phyloP scores from a whole-genome alignment of 2,888 invertebrate genomes.

The Dicranocentrus wangi region DNA sequence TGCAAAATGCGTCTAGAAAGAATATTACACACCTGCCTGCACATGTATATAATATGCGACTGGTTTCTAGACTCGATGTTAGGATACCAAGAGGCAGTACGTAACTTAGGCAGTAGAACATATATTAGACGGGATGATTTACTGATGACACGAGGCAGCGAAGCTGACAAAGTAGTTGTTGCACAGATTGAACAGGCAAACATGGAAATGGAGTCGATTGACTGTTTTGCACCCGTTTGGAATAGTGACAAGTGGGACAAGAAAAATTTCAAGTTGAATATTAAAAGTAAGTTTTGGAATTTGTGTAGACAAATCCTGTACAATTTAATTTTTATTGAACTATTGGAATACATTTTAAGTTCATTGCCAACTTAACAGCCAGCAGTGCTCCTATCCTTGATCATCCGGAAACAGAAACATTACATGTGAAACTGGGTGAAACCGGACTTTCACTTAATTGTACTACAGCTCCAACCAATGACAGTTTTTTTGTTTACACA shows the following conservation, averaged over 20 bases:
- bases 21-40: too few relatives aligned
- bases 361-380: neutral
- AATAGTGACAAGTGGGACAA: neutral
- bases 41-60: too few relatives aligned
- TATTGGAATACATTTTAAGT: neutral
- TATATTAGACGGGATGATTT: neutral
- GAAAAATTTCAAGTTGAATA: neutral
- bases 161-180: neutral
- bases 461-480: neutral
- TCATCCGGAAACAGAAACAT: neutral
- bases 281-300: neutral
- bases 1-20: too few relatives aligned
- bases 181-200: neutral
- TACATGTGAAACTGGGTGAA: neutral
- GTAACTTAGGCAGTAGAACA: neutral
- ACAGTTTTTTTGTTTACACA: neutral
- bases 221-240: neutral
- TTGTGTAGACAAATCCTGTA: neutral
- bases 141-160: neutral
- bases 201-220: conserved; percentile 5
- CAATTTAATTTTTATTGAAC: neutral
- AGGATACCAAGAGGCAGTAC: neutral
- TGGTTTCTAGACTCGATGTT: neutral
- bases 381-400: neutral
- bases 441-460: neutral